These are phyloP conservation scores for Heterotilapia buettikoferi DNA, from an alignment of 2,113 vertebrate species.

Conservation along the genomic window DNA sequence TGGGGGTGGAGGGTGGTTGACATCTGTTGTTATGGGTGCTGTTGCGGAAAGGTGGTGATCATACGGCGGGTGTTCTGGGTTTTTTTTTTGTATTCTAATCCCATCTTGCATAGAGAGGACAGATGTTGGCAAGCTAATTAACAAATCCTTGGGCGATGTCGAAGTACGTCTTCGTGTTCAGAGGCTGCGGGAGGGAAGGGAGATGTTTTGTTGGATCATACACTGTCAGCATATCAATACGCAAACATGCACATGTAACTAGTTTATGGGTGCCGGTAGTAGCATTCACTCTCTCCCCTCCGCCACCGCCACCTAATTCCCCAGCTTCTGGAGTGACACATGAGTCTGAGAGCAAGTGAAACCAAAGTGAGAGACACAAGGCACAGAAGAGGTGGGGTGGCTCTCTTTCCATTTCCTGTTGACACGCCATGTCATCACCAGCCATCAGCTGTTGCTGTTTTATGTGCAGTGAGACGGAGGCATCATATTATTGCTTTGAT, in stretches of 20 bases:
- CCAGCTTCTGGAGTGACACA: neutral
- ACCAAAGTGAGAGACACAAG: conserved; percentile 5
- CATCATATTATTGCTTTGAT: neutral
- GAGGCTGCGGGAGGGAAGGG: conserved; percentile 23
- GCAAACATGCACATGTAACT: neutral
- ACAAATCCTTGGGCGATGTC: conserved; percentile 60
- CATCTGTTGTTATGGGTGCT: conserved; percentile 57
- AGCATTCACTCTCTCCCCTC: neutral
- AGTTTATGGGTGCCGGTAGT: neutral
- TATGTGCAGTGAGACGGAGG: neutral
- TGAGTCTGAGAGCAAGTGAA: neutral
- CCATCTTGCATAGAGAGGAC: conserved; percentile 55
- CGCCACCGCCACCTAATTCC: neutral
- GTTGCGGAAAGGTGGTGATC: conserved; percentile 26
- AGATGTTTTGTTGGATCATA: conserved; percentile 28
- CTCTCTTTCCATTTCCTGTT: conserved; percentile 30
- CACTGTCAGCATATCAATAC: conserved; percentile 35
- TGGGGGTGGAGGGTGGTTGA: conserved; percentile 17
- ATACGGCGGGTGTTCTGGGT: conserved; percentile 22
- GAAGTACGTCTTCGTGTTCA: conserved; percentile 27
- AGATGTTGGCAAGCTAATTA: conserved; percentile 71
- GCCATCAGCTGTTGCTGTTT: conserved; percentile 23
- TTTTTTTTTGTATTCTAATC: conserved; percentile 41
- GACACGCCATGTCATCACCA: conserved; percentile 42
- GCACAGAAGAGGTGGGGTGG: neutral